Conservation (phyloP, 2,888 invertebrate species). For the Sericinus montela region DNA sequence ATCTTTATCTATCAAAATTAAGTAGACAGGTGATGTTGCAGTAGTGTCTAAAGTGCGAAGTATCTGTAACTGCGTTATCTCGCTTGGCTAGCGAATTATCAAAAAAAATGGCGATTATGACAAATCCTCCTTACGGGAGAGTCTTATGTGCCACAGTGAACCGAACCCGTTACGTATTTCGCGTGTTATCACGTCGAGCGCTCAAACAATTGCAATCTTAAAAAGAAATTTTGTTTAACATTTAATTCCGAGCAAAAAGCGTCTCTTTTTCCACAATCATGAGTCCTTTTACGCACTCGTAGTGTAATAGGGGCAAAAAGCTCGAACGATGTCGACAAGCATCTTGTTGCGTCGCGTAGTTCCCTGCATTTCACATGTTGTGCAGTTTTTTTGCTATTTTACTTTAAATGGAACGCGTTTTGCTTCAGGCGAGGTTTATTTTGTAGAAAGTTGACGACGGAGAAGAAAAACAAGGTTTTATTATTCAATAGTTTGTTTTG, state of each 20-base stretch:
- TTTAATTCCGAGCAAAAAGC: slow-evolving; percentile 1
- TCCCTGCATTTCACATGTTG: not conserved
- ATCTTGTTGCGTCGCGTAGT: not conserved
- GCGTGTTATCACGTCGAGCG: too few relatives aligned
- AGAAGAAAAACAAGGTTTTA: not conserved
- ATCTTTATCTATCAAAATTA: too few relatives aligned
- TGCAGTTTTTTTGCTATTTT: slow-evolving; percentile 1
- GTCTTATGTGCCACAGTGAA: too few relatives aligned
- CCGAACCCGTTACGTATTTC: too few relatives aligned
- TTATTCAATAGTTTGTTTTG: not conserved
- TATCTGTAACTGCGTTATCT: too few relatives aligned
- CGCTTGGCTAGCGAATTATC: too few relatives aligned
- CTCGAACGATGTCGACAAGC: not conserved
- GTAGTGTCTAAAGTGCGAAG: too few relatives aligned
- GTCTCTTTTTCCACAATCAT: not conserved
- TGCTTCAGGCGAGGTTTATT: slow-evolving; percentile 4
- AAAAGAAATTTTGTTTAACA: not conserved
- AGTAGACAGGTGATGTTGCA: too few relatives aligned
- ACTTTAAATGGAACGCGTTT: slow-evolving; percentile 4
- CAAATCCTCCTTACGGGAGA: too few relatives aligned
- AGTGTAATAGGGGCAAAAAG: not conserved
- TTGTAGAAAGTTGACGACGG: not conserved
- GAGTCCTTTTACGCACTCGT: slow-evolving; percentile 3
- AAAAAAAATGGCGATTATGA: too few relatives aligned
- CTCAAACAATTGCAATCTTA: too few relatives aligned